A percentile compares a stretch with the other conserved stretches of the same genome.
Evolutionary conservation across 2,113 vertebrate genomes (phyloP).

Genomic region (Uria lomvia): DNA sequence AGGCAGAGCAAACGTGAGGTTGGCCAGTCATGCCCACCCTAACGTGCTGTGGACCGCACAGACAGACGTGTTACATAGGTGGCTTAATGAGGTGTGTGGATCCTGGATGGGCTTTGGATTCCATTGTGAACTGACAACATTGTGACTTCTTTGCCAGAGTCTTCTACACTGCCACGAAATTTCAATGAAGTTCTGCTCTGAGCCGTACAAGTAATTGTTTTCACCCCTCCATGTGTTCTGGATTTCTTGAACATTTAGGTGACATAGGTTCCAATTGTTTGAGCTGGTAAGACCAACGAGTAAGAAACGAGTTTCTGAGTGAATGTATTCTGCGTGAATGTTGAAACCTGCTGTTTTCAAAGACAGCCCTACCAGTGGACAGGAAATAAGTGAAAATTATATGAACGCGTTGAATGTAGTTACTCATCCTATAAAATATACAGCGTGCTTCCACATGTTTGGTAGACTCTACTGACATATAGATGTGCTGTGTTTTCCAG

Average conservation of each 20-base stretch:
- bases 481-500: background rate
- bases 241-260: background rate
- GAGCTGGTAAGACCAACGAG: background rate
- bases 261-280: background rate
- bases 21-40: too few species aligned
- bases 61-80: background rate
- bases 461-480: background rate
- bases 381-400: background rate
- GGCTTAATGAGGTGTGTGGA: rapidly evolving
- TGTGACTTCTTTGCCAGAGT: background rate
- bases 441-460: background rate
- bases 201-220: background rate
- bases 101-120: background rate
- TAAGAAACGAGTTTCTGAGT: background rate
- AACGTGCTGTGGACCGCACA: rapidly evolving
- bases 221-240: background rate
- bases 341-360: background rate
- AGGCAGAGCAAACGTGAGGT: background rate
- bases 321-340: background rate
- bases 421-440: background rate
- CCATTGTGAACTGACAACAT: background rate
- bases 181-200: background rate
- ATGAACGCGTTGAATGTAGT: background rate
- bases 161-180: background rate
- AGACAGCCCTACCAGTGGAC: background rate